Conservation (phyloP, 2,888 invertebrate genomes). For the Hirtodrosophila cameraria region DNA sequence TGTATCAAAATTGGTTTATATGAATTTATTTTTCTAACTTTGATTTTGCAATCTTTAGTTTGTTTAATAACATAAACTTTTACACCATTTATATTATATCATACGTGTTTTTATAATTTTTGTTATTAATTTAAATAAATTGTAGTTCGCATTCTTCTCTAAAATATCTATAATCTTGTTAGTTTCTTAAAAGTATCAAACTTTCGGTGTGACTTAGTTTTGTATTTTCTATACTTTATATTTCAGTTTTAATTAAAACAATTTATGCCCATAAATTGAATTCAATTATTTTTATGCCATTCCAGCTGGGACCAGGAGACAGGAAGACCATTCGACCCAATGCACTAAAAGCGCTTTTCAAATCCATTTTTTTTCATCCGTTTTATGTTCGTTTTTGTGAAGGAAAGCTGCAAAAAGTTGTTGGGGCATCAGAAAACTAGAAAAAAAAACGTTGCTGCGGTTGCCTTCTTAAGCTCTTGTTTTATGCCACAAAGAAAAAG, state of each 20-base stretch:
- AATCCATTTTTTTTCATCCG: conserved; percentile 20
- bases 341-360: conserved; percentile 39
- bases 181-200: background rate
- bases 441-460: conserved; percentile 20
- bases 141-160: no score
- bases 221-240: conserved; percentile 10
- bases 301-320: conserved; percentile 9
- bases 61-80: no score
- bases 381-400: conserved; percentile 16
- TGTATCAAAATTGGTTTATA: no score
- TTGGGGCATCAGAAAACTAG: conserved; percentile 8
- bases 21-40: no score
- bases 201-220: background rate
- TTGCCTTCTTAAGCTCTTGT: conserved; percentile 40
- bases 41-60: no score
- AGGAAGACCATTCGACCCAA: conserved; percentile 16
- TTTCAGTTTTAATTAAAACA: conserved; percentile 63
- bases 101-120: no score
- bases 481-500: conserved; percentile 29
- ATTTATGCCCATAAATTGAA: conserved; percentile 69
- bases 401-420: background rate
- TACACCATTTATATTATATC: no score
- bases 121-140: no score
- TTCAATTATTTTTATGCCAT: conserved; percentile 61
- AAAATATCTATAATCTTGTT: no score